Conservation (phyloP, 2,888 invertebrate genomes). For the Phyllotreta striolata region DNA sequence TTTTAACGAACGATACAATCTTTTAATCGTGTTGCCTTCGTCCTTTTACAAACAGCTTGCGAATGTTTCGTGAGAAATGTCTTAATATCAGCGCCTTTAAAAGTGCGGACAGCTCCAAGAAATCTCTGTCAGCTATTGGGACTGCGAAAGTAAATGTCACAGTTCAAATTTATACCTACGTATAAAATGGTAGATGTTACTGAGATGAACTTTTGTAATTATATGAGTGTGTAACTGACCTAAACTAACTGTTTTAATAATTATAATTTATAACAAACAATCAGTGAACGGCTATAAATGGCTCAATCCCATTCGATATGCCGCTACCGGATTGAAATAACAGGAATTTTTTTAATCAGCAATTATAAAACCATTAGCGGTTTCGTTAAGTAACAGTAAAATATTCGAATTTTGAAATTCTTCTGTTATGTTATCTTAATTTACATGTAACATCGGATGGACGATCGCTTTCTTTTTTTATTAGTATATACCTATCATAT, state of each 20-base stretch:
- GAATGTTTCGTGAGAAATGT: too few relatives aligned
- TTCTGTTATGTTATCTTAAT: slow-evolving; percentile 9
- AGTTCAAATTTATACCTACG: too few relatives aligned
- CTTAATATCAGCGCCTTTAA: too few relatives aligned
- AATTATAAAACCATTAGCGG: slow-evolving; percentile 14
- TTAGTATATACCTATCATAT: neutral
- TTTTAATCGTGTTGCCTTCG: too few relatives aligned
- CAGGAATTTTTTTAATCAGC: slow-evolving; percentile 16
- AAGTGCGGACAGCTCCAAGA: too few relatives aligned
- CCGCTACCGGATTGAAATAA: slow-evolving; percentile 16
- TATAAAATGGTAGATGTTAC: neutral
- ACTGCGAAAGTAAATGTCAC: too few relatives aligned
- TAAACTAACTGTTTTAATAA: neutral
- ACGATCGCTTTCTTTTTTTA: neutral
- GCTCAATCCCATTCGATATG: slow-evolving; percentile 5
- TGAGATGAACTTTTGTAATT: too few relatives aligned
- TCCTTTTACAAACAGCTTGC: too few relatives aligned
- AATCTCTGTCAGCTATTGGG: too few relatives aligned
- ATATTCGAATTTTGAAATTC: slow-evolving; percentile 11
- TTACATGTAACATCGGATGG: slow-evolving; percentile 1
- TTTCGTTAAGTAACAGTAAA: slow-evolving; percentile 9
- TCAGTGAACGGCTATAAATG: neutral
- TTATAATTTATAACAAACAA: slow-evolving; percentile 3
- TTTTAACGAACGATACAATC: too few relatives aligned
- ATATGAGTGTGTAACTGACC: too few relatives aligned